Conservation (phyloP, 2,113 vertebrate species). For the Vidua chalybeata region DNA sequence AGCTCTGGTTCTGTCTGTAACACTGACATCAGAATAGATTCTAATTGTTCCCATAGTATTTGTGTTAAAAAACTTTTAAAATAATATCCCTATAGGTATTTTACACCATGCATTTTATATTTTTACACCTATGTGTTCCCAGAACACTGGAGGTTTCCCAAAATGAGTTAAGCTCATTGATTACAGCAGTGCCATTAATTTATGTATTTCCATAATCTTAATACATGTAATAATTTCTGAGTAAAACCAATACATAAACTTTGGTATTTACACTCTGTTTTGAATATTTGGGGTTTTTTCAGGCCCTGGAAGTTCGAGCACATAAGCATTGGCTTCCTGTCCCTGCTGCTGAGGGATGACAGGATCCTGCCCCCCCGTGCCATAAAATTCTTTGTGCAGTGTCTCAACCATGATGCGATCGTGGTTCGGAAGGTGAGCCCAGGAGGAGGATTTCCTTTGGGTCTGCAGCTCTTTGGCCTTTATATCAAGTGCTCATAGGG, state of each 20-base stretch:
- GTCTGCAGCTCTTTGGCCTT: not conserved
- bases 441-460: not conserved
- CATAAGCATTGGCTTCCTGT: slow-evolving; percentile 92
- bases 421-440: slow-evolving; percentile 90
- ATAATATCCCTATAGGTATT: not conserved
- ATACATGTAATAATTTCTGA: not conserved
- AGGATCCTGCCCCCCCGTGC: slow-evolving; percentile 83
- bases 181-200: not conserved
- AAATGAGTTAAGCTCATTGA: not conserved
- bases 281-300: not conserved
- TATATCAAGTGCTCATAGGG: not conserved
- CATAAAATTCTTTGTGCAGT: slow-evolving; percentile 90
- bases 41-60: not conserved
- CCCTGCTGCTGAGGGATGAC: slow-evolving; percentile 92
- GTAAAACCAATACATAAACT: not conserved
- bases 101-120: not conserved
- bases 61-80: not conserved
- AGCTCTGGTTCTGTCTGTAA: not conserved
- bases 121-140: not conserved
- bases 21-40: not conserved
- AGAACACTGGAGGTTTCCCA: not conserved
- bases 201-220: not conserved
- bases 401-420: slow-evolving; percentile 95
- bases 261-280: not conserved
- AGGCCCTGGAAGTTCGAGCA: slow-evolving; percentile 99